These are phyloP conservation scores for Minunthozetes semirufus DNA, from an alignment of 2,888 invertebrate species.

Conservation along the genomic window DNA sequence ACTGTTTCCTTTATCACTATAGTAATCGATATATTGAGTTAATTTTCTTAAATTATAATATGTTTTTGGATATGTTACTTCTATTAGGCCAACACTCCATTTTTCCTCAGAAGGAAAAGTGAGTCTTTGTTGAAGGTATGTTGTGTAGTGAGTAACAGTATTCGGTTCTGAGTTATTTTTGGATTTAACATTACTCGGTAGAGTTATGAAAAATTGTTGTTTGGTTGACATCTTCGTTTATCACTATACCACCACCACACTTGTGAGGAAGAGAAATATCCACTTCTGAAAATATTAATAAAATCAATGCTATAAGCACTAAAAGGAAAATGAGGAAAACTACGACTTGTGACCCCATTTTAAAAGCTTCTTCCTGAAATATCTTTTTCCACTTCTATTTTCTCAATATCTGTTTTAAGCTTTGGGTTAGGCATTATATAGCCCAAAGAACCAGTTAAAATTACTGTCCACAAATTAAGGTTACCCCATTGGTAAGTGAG, in stretches of 20 bases:
- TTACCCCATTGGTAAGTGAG: neutral
- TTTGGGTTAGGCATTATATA: constrained; percentile 7
- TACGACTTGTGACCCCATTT: neutral
- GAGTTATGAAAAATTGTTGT: neutral
- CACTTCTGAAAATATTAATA: too few species aligned
- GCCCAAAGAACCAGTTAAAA: neutral
- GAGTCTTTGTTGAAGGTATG: neutral
- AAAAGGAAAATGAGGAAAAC: neutral
- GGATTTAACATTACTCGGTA: neutral
- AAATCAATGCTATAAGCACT: neutral
- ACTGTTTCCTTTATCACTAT: too few species aligned
- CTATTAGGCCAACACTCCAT: neutral
- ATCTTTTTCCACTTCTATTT: neutral
- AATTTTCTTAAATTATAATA: neutral
- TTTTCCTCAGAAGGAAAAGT: neutral
- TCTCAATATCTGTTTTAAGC: neutral
- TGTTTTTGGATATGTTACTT: neutral
- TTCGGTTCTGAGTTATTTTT: neutral
- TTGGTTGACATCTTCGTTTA: neutral
- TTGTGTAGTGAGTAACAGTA: neutral
- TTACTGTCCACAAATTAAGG: neutral
- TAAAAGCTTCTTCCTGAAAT: neutral
- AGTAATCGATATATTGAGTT: neutral
- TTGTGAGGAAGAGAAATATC: too few species aligned
- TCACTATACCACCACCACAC: neutral